Percentiles rank a stretch among this genome's conserved stretches.
Conservation (phyloP, 2,797 vertebrate species). For the Tauraco hartlaubi region DNA sequence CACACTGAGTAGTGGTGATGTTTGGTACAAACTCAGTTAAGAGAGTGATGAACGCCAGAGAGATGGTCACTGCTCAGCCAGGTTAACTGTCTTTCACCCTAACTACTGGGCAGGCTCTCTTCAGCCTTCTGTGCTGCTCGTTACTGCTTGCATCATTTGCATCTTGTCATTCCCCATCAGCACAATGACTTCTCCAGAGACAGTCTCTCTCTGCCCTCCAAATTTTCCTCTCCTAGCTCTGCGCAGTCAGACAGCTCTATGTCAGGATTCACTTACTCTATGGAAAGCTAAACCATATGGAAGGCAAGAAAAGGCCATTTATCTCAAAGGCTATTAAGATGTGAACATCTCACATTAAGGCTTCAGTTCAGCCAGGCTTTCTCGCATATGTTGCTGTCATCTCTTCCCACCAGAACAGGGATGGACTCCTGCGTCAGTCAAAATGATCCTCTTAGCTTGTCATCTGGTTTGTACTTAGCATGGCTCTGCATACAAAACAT, state of each 20-base stretch:
- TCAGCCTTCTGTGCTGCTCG: neutral
- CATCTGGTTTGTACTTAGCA: neutral
- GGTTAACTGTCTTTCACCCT: neutral
- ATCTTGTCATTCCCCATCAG: neutral
- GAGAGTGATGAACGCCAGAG: neutral
- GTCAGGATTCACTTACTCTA: neutral
- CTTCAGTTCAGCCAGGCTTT: constrained; percentile 8
- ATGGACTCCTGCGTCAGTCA: neutral
- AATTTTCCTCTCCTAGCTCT: neutral
- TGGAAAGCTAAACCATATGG: constrained; percentile 51
- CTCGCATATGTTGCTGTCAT: constrained; percentile 26
- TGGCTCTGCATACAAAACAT: neutral
- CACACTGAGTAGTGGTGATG: neutral
- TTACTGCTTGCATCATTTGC: neutral
- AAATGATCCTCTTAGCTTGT: neutral
- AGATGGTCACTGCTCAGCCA: neutral
- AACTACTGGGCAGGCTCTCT: neutral
- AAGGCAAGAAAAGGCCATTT: constrained; percentile 16
- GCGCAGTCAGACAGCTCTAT: neutral
- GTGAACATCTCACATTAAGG: neutral
- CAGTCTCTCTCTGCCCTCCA: neutral
- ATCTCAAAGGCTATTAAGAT: constrained; percentile 21
- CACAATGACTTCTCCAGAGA: neutral
- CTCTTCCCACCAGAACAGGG: neutral
- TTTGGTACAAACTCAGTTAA: neutral